A percentile compares a stretch with the other conserved stretches of the same genome.
Evolutionary conservation across 2,113 vertebrate genomes (phyloP).

Genomic region (Phoxinus phoxinus): DNA sequence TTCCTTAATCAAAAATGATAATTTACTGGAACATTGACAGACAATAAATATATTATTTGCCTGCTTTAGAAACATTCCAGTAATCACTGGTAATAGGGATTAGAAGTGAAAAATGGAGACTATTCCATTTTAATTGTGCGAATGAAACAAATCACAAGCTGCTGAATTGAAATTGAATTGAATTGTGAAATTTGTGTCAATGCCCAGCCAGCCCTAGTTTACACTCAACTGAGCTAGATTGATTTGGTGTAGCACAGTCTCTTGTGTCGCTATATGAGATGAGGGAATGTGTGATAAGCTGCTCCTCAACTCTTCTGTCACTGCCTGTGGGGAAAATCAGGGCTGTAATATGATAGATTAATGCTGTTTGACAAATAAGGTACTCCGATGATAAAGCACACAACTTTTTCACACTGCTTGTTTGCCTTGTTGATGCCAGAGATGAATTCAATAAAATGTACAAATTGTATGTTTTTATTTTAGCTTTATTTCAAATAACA

Average conservation of each 20-base stretch:
- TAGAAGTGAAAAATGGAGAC: too few species aligned
- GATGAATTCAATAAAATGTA: neutral
- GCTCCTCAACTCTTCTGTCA: neutral
- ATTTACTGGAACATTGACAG: too few species aligned
- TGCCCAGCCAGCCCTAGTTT: neutral
- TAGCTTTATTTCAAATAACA: neutral
- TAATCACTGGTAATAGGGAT: too few species aligned
- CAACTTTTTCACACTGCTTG: neutral
- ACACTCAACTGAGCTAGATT: neutral
- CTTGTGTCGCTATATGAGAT: constrained; percentile 17
- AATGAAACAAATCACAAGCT: too few species aligned
- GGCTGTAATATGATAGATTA: neutral
- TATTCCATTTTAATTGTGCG: too few species aligned
- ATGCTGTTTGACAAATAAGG: neutral
- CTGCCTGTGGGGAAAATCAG: neutral
- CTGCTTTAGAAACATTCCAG: too few species aligned
- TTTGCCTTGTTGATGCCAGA: neutral
- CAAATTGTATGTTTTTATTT: neutral
- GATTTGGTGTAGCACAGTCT: neutral
- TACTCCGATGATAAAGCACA: neutral
- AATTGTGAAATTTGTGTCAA: too few species aligned
- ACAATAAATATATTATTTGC: too few species aligned
- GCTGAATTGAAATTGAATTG: too few species aligned
- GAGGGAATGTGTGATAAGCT: neutral
- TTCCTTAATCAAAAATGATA: too few species aligned